These are phyloP conservation scores for Stenodera caucasica DNA, from an alignment of 2,888 invertebrate species.

Conservation along the genomic window DNA sequence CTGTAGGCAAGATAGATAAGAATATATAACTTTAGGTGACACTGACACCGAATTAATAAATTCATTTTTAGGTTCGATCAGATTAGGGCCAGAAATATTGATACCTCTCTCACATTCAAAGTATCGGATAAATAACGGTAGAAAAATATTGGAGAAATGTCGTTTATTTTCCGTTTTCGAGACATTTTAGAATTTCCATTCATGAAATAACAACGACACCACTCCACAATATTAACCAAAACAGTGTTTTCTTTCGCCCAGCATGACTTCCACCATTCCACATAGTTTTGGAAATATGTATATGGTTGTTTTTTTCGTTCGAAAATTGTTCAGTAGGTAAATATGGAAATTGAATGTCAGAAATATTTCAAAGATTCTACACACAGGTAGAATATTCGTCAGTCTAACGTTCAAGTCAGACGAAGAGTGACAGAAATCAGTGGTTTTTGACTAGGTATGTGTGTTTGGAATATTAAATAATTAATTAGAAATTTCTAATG, in stretches of 20 bases:
- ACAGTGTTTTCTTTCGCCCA: not conserved
- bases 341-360: slow-evolving; percentile 39
- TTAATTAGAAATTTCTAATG: too few relatives aligned
- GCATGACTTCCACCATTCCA: not conserved
- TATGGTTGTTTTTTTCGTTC: not conserved
- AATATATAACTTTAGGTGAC: slow-evolving; percentile 30
- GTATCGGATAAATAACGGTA: not conserved
- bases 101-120: slow-evolving; percentile 32
- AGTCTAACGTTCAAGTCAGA: slow-evolving; percentile 20
- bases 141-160: not conserved
- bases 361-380: slow-evolving; percentile 30
- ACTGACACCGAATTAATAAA: slow-evolving; percentile 44
- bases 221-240: not conserved
- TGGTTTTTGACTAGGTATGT: not conserved
- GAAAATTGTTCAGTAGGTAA: slow-evolving; percentile 19
- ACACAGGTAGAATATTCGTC: slow-evolving; percentile 36
- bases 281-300: not conserved
- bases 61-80: slow-evolving; percentile 30
- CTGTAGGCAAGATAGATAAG: slow-evolving; percentile 20
- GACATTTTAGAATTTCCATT: not conserved
- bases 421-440: slow-evolving; percentile 24
- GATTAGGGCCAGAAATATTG: slow-evolving; percentile 34
- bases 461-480: not conserved
- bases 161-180: not conserved
- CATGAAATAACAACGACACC: not conserved